Base-by-base conservation (phyloP, 2,797 vertebrate genomes). In the Danio albolineatus region DNA sequence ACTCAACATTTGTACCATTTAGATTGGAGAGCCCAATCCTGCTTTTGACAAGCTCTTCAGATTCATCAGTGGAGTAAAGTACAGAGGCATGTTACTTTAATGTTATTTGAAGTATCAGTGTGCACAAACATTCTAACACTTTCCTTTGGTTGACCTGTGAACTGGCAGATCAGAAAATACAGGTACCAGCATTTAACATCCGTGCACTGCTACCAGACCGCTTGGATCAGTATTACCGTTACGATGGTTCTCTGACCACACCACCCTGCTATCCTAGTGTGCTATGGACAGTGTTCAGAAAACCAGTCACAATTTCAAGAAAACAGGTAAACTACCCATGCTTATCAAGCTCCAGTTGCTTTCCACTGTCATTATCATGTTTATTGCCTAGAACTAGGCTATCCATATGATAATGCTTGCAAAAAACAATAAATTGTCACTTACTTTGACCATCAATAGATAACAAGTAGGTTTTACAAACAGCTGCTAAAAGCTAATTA, bases 251-350 rank as follows among this genome's bases (percentile, higher is more conserved):
- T 21, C 91, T 99, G 88, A 99, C 97, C 0, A 98, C 97, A 1
- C 98, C 97, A 10, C 98, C 98, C 0, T 99, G 98, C 88, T 95
- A 95, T 85, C 96, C 96, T 0, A 97, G 95, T 0, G 97, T 99
- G 67, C 91, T 98, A 82, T 99, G 98, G 98, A 98, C 97, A 0
- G 88, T 99, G 28, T 98, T 98, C 89, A 92, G 92, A 83, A 95
- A 95, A 41, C 91, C 92, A 0, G 90, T 98, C 12, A 93, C 93
- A 28, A 92, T 99, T 82, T 98, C 98, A 74, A 90, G 81, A 53
- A 91, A 94, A 80, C 98, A 99, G 96, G 98, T 95, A 73, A n/a
- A 64, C 81, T 14, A 44, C 57, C 21, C 43, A 36, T 69, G 39
- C 49, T 19, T 19, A 53, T 70, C 6, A 72, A 7, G 14, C 10